phyloP scores from a whole-genome alignment of 2,888 invertebrate genomes.

The Diarsia brunnea region DNA sequence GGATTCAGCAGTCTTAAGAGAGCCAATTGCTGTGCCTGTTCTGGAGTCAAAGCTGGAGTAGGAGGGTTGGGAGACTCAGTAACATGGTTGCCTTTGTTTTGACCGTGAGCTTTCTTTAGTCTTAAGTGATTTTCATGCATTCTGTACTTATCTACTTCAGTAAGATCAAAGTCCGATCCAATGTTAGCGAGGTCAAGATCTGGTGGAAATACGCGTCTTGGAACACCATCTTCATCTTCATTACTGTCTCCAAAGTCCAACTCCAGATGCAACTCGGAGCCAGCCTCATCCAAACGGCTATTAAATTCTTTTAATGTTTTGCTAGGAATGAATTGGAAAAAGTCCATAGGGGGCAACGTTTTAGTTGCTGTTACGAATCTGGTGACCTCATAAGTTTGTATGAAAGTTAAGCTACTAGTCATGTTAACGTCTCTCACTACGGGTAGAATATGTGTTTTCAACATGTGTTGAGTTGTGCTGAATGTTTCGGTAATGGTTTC shows the following conservation, averaged over 20 bases:
- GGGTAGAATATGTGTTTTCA: conserved; percentile 97
- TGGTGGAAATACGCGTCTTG: conserved; percentile 90
- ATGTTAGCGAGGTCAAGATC: conserved; percentile 94
- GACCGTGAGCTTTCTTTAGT: conserved; percentile 87
- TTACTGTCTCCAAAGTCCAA: conserved; percentile 96
- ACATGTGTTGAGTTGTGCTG: conserved; percentile 96
- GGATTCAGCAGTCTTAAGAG: conserved; percentile 93
- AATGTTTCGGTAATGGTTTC: conserved; percentile 97
- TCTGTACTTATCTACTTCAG: conserved; percentile 93
- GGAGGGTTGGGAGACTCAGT: conserved; percentile 88
- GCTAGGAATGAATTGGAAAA: conserved; percentile 96
- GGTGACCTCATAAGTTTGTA: conserved; percentile 97
- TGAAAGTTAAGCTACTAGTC: conserved; percentile 94
- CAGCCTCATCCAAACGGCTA: conserved; percentile 96
- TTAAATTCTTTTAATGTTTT: conserved; percentile 97
- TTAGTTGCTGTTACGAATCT: conserved; percentile 97
- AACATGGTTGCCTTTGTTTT: conserved; percentile 86
- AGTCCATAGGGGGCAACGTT: conserved; percentile 96
- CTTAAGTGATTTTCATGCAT: conserved; percentile 88
- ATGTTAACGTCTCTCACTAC: conserved; percentile 94
- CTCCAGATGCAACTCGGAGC: conserved; percentile 96
- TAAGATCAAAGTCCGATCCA: conserved; percentile 93
- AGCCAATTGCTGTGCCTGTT: conserved; percentile 94
- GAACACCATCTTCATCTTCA: conserved; percentile 90
- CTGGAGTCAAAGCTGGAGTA: conserved; percentile 91